Percentiles rank a stretch among this genome's conserved stretches.
Evolutionary conservation across 2,888 invertebrate species (phyloP).

Genomic region (Coremacera marginata): DNA sequence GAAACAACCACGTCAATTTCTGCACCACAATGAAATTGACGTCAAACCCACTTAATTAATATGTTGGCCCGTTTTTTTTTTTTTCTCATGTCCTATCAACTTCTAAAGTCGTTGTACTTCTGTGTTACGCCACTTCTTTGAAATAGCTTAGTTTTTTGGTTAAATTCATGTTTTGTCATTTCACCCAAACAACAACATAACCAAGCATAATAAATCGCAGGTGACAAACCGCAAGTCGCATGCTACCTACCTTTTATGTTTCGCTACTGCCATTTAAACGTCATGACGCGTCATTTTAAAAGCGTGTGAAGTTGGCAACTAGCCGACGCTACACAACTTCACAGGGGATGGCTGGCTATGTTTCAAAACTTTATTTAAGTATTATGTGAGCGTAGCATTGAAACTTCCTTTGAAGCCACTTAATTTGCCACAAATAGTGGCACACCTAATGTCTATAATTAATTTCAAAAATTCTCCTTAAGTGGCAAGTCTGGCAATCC

Average conservation of each 20-base stretch:
- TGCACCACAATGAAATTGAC: neutral
- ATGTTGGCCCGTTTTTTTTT: neutral
- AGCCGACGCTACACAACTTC: neutral
- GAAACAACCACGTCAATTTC: neutral
- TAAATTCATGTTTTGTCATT: neutral
- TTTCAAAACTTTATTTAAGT: neutral
- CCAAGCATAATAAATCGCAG: slow-evolving; percentile 12
- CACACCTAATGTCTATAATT: slow-evolving; percentile 38
- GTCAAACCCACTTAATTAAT: slow-evolving; percentile 24
- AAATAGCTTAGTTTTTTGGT: too few relatives aligned
- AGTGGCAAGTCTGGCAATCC: slow-evolving; percentile 41
- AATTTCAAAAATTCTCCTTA: slow-evolving; percentile 14
- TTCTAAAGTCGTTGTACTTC: neutral
- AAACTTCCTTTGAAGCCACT: slow-evolving; percentile 27
- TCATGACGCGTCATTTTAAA: slow-evolving; percentile 4
- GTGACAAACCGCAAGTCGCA: slow-evolving; percentile 31
- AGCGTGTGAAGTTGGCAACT: slow-evolving; percentile 21
- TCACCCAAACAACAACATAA: neutral
- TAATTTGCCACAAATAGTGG: slow-evolving; percentile 25
- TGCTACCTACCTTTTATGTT: slow-evolving; percentile 1
- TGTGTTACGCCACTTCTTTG: neutral
- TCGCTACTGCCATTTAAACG: slow-evolving; percentile 5
- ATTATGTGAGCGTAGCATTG: neutral
- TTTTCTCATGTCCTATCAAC: neutral
- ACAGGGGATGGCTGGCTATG: neutral